Conservation (phyloP, 2,113 vertebrate species). For the Azemiops feae region DNA sequence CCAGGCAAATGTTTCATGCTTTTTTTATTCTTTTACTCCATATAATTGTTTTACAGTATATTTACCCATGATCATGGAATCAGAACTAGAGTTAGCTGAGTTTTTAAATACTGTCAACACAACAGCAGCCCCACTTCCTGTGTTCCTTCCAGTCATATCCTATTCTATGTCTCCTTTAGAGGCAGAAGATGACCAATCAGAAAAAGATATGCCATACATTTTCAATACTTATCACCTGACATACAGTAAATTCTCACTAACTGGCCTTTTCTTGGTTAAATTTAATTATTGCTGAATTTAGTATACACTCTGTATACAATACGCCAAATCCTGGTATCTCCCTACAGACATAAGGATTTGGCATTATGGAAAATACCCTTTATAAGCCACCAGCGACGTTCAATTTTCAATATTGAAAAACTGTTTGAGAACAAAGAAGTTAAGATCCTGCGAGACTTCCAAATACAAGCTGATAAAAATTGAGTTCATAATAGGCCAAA, state of each 20-base stretch:
- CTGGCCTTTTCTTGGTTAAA: background rate
- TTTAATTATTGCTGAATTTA: background rate
- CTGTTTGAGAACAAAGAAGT: background rate
- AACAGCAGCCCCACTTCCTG: background rate
- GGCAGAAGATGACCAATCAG: background rate
- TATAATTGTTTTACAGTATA: background rate
- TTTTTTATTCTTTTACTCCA: background rate
- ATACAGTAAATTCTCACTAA: background rate
- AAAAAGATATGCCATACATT: background rate
- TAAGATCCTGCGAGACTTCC: background rate
- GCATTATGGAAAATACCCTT: no score
- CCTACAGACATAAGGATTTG: no score
- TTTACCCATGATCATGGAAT: background rate
- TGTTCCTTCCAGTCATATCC: background rate
- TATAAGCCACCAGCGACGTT: background rate
- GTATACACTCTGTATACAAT: background rate
- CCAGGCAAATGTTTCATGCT: background rate
- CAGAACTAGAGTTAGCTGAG: background rate
- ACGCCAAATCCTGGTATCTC: background rate
- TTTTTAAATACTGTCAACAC: background rate
- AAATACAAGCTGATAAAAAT: background rate
- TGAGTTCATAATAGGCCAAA: background rate
- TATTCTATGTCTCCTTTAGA: background rate
- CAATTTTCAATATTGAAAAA: background rate
- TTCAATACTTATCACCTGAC: background rate